Evolutionary conservation across 2,888 invertebrate genomes (phyloP).

Genomic region (Polietes domitor): DNA sequence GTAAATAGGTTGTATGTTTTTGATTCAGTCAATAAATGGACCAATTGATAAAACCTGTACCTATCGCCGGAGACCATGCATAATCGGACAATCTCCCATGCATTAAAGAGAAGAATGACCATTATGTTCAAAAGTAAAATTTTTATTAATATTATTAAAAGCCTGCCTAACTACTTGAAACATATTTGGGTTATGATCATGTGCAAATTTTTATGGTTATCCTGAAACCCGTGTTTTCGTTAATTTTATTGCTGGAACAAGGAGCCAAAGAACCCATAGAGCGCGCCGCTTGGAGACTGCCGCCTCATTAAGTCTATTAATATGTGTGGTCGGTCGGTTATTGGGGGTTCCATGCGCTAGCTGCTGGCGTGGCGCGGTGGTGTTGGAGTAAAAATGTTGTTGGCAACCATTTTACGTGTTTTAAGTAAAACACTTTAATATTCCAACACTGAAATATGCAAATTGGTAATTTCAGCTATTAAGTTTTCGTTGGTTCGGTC

Average conservation of each 20-base stretch:
- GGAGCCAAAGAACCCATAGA: conserved; percentile 17
- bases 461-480: conserved; percentile 53
- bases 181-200: conserved; percentile 45
- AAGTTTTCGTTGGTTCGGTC: conserved; percentile 32
- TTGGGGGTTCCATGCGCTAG: not conserved
- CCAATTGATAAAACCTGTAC: too few species aligned
- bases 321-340: conserved; percentile 6
- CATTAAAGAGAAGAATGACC: too few species aligned
- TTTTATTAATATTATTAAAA: conserved; percentile 47
- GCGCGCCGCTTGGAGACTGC: conserved; percentile 8
- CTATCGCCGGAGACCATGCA: too few species aligned
- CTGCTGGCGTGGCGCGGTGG: not conserved
- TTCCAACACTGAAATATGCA: conserved; percentile 54
- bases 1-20: too few species aligned
- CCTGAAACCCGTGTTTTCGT: not conserved
- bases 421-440: conserved; percentile 56
- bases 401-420: conserved; percentile 56
- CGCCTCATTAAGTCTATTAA: conserved; percentile 47
- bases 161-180: conserved; percentile 9
- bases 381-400: conserved; percentile 46
- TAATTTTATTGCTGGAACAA: conserved; percentile 9
- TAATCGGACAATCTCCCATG: too few species aligned
- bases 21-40: too few species aligned
- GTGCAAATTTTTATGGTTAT: conserved; percentile 27
- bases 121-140: too few species aligned